These are phyloP conservation scores for Phymanthus crucifer DNA, from an alignment of 92 coral and sea anemone species.

Conservation along the genomic window DNA sequence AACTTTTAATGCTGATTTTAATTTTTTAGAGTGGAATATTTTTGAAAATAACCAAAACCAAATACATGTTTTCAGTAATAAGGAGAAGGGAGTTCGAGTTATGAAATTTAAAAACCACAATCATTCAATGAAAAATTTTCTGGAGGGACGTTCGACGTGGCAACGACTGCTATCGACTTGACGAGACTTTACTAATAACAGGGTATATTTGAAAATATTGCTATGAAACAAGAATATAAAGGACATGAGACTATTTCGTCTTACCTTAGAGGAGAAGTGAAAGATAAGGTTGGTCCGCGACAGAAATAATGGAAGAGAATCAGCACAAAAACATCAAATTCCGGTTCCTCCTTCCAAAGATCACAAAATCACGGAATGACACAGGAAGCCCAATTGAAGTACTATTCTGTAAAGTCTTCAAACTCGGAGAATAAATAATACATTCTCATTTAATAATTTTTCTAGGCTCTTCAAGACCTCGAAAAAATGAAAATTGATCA, in stretches of 20 bases:
- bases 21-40: too few relatives aligned
- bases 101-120: neutral
- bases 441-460: neutral
- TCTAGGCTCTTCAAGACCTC: neutral
- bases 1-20: too few relatives aligned
- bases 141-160: neutral
- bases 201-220: neutral
- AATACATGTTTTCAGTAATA: too few relatives aligned
- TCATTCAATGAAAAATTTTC: neutral
- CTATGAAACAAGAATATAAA: neutral
- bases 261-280: neutral
- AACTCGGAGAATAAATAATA: too few relatives aligned
- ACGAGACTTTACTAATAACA: neutral
- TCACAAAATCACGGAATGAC: neutral
- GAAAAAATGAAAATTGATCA: neutral
- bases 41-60: too few relatives aligned
- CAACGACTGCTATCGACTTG: neutral
- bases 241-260: neutral
- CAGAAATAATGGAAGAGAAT: neutral
- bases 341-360: neutral
- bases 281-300: neutral
- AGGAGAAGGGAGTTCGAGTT: neutral
- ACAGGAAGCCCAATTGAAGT: constrained; percentile 19
- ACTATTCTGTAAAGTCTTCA: neutral
- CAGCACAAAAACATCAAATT: neutral